Evolutionary conservation across 1,140 invertebrate species (phyloP), one percentile per base, ranked within the genome.

Genomic region (Dendrolimus kikuchii): DNA sequence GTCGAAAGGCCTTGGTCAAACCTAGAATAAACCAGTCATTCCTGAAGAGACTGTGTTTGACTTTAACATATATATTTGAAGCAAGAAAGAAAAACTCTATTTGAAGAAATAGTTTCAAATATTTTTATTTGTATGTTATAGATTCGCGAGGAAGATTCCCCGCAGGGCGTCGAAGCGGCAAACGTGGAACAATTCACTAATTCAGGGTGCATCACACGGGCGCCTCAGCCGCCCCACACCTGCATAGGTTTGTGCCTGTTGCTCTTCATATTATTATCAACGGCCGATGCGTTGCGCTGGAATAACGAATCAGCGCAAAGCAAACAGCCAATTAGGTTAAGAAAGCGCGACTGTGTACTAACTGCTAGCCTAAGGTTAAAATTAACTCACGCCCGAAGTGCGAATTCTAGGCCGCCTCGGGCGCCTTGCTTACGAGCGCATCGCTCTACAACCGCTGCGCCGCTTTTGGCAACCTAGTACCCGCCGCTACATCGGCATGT

Each of bases 211-310:
- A 41, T 67, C 0, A 69, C 73, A 6, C 60, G 55, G 46, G 68
- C 73, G 7, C 53, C 70, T 0, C 64, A 70, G 40, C 55, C 74
- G 5, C 66, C 74, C 3, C 75, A 71, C 52, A 72, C 59, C 47
- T 86, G 80, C 63, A 49, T 83, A 86, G 82, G 82, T 86, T 83
- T 83, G 82, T 86, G 77, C 57, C 75, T 83, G 44, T 71, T 86
- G 46, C 62, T 85, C 55, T 59, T 81, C 55, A 59, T 83, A 49
- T 51, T 77, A 49, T 60, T 81, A 48, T 65, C 64, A 51, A 55
- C 58, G 64, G 67, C 65, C 61, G 68, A 69, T 50, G 64, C 68
- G 61, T 67, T 68, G 41, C 55, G 38, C 7, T 10, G 47, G 45
- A 38, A 6, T 38, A 51, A 45, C 38, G 10, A 40, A 8, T 36